Percentiles rank a stretch among this genome's conserved stretches.
Conservation (phyloP, 1,140 invertebrate species). For the Drosophila melanogaster region Release_6_plus_ISO1_MT NT_033779.5:7565501-7566000, state of each 20-base stretch:
- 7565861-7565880: no score
- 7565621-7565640: constrained; percentile 43
- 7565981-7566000: constrained; percentile 1
- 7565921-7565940: not conserved
- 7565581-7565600: constrained; percentile 58
- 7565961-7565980: constrained; percentile 10
- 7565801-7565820: constrained; percentile 8
- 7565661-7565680: constrained; percentile 20
- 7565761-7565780: constrained; percentile 12
- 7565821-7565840: not conserved
- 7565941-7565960: not conserved
- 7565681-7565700: constrained; percentile 37
- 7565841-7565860: no score
- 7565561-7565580: constrained; percentile 42
- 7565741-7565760: constrained; percentile 12
- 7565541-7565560: constrained; percentile 46
- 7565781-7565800: constrained; percentile 1
- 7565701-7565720: constrained; percentile 54
- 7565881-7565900: not conserved
- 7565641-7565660: constrained; percentile 43
- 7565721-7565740: constrained; percentile 17
- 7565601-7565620: constrained; percentile 64
- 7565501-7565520: constrained; percentile 48
- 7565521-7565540: constrained; percentile 1
- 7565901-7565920: not conserved